Base-by-base conservation (phyloP, 2,113 vertebrate genomes). In the Pica pica region DNA sequence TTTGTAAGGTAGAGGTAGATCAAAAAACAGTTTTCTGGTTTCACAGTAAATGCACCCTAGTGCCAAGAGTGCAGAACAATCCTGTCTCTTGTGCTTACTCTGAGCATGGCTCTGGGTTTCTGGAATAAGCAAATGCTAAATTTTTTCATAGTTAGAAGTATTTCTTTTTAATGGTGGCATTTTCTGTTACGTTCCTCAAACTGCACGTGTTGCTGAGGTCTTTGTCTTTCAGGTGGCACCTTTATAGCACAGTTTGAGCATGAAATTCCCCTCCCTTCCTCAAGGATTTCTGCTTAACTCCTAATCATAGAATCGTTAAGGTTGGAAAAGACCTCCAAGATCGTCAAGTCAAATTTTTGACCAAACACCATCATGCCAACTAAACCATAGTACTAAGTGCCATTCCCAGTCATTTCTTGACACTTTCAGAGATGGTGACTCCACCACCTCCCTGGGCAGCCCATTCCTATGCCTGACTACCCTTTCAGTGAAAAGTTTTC, bases 361-460 rank as follows among this genome's bases (percentile, higher is more conserved):
- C 30, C 0, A 0, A 69, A 27, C 17, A 55, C 39, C 20, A 47
- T 30, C 21, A 13, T 61, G 30, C 17, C 47, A 55, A 19, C n/a
- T 76, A 55, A 68, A 55, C 55, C 35, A 9, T 18, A 35, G 55
- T 12, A 27, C 26, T 35, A 27, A 76, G 14, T 31, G 35, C 31
- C 21, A 35, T 22, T 4, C 37, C 16, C 42, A 31, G 17, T 41
- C 9, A 20, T 61, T 76, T 31, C 47, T 55, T 42, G 63, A 23
- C 21, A 10, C 5, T 42, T 55, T 33, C 30, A 63, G 18, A 26
- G 8, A 42, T 55, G 31, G 12, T 49, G n/a, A n/a, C n/a, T 69
- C 26, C 21, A 35, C 15, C 55, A 55, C 22, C 14, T 61, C 31
- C 21, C 31, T 69, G 70, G 35, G 30, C 18, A 55, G 27, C 8